Evolutionary conservation across 2,888 invertebrate genomes (phyloP), one percentile per base, ranked within the genome.

Genomic region (Diadegma fenestrale): DNA sequence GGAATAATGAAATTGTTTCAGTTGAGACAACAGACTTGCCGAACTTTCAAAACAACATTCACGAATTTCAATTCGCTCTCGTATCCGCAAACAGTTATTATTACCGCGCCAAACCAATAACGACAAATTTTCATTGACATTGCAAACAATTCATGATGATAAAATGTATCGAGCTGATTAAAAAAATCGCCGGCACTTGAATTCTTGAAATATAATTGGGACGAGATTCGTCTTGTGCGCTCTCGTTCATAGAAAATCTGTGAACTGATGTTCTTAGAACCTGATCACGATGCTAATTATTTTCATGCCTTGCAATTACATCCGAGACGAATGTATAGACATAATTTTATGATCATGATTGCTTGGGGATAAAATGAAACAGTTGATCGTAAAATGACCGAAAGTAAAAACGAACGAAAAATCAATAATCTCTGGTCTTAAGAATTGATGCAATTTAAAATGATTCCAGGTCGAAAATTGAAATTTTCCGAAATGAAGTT

Each of bases 401-500:
- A 4, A 17, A 17, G 61, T 0, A 30, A 14, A 26, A 61, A 61
- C 14, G 26, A 61, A 10, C 5, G 22, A 58, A 26, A 19, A 58
- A 22, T 48, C 0, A 48, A 5, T n/a, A 48, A 48, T 48, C 8
- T 0, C n/a, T 58, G 1, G 8, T 58, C 10, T 22, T 58, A 26
- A 7, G 5, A 17, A 63, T 33, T 10, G 26, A n/a, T 48, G 5
- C 14, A 45, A 14, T 45, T 45, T 14, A 1, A 45, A 26, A 54
- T 12, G 10, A 12, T 71, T 51, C 45, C 37, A 54, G 14, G 54
- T 12, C 54, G 17, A 22, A 8, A 19, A 73, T 43, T 22, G 33
- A 76, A 12, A 8, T 6, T 48, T 7, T 14, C 6, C 54, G 72
- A 22, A 2, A 78, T 78, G 82, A 78, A 77, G 30, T n/a, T 82